Percentiles rank a stretch among this genome's conserved stretches.
Evolutionary conservation across 2,113 vertebrate species (phyloP).

Genomic region (Pantherophis guttatus): DNA sequence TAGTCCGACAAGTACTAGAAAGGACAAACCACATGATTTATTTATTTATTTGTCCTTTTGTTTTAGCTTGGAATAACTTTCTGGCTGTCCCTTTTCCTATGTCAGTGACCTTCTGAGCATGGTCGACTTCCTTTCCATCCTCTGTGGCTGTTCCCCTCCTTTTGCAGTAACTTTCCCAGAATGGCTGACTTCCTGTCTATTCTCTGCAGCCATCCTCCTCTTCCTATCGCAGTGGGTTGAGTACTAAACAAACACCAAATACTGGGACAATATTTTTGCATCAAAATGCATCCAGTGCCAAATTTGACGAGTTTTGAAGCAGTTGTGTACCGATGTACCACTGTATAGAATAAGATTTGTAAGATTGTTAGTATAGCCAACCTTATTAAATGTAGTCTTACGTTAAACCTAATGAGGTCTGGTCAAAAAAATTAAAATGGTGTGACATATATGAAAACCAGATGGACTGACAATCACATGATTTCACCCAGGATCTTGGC

Average conservation of each 20-base stretch:
- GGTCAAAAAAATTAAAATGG: neutral
- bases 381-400: neutral
- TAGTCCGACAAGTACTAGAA: neutral
- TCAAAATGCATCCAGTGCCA: neutral
- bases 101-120: neutral
- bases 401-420: neutral
- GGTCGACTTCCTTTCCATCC: neutral
- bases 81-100: neutral
- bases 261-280: neutral
- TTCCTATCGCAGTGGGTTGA: neutral
- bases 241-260: neutral
- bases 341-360: neutral
- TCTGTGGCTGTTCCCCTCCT: neutral
- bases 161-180: neutral
- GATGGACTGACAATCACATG: neutral
- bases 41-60: neutral
- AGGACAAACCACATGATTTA: neutral
- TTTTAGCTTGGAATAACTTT: neutral
- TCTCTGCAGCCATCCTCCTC: neutral
- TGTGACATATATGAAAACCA: neutral
- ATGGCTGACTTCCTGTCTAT: neutral
- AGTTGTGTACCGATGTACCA: neutral
- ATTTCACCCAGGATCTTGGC: neutral
- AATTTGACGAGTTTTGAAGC: neutral
- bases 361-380: neutral